A percentile compares a stretch with the other conserved stretches of the same genome.
Evolutionary conservation across 2,888 invertebrate genomes (phyloP).

Genomic region (Lacanobia oleracea): DNA sequence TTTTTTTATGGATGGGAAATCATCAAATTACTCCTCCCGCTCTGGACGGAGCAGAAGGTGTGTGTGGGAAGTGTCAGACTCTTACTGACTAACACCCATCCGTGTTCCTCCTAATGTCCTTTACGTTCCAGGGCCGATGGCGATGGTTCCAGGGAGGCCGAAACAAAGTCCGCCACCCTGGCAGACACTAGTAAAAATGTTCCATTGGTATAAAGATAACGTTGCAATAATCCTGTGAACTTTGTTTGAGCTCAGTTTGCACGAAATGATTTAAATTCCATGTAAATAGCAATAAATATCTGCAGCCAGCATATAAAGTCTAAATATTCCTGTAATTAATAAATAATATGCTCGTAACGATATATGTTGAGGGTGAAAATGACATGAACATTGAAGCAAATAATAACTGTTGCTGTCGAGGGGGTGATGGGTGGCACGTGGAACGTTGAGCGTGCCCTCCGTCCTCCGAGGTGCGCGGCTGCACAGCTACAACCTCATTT

Average conservation of each 20-base stretch:
- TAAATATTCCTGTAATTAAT: background rate
- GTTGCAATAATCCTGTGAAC: background rate
- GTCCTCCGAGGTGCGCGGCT: background rate
- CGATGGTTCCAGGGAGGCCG: too few species aligned
- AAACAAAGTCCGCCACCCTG: too few species aligned
- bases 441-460: background rate
- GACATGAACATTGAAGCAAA: conserved; percentile 8
- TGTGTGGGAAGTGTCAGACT: too few species aligned
- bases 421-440: background rate
- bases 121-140: too few species aligned
- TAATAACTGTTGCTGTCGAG: conserved; percentile 7
- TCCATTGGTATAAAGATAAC: too few species aligned
- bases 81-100: too few species aligned
- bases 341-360: background rate
- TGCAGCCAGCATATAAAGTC: background rate
- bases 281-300: background rate
- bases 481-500: background rate
- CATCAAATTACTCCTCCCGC: too few species aligned
- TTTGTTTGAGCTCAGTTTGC: background rate
- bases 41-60: too few species aligned
- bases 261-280: background rate
- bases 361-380: background rate
- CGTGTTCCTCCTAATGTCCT: too few species aligned
- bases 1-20: too few species aligned
- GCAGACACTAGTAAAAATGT: too few species aligned